Evolutionary conservation across 2,888 invertebrate species (phyloP), one percentile per base, ranked within the genome.

Genomic region (Mactromeris polynyma): DNA sequence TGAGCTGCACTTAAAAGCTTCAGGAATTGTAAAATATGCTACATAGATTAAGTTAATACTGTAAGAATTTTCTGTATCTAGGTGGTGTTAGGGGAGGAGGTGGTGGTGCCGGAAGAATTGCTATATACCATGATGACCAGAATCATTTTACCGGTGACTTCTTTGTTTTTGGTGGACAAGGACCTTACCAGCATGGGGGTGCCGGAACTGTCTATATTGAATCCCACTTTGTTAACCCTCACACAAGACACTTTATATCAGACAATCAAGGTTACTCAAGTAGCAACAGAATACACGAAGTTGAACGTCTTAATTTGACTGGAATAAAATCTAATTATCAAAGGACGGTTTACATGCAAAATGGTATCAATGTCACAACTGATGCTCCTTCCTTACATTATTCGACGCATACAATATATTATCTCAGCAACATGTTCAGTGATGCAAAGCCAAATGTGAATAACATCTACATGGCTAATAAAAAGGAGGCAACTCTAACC

Each of bases 51-150:
- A 40, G 40, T 40, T 4, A 7, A 7, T 40, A 40, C 40, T 40
- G 40, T 40, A 40, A 17, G 11, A 17, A 40, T 79, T 19, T 79
- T 42, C 21, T 79, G 9, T 36, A 36, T 36, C 46, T 79, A 93
- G 94, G 93, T 77, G 93, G 90, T 33, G 58, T 31, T 9, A 79
- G 91, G 85, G 94, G 94, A 79, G 95, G 95, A 26, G 95, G 94
- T 33, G 95, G 95, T 9, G 93, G 87, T 42, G 95, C 95, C 64
- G 95, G 95, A 31, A 89, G 95, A 17, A 93, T 95, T 21, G 94
- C 95, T 21, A 79, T 95, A 31, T 95, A 94, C 85, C 94, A 95
- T 91, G 90, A 81, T 0, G 91, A 91, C 19, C 84, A 92, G 79
- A 93, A 95, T 85, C 93, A 93, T 82, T 95, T 92, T 81, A 92